These are phyloP conservation scores for Chirona hameri DNA, from an alignment of 2,888 invertebrate species.

Conservation along the genomic window DNA sequence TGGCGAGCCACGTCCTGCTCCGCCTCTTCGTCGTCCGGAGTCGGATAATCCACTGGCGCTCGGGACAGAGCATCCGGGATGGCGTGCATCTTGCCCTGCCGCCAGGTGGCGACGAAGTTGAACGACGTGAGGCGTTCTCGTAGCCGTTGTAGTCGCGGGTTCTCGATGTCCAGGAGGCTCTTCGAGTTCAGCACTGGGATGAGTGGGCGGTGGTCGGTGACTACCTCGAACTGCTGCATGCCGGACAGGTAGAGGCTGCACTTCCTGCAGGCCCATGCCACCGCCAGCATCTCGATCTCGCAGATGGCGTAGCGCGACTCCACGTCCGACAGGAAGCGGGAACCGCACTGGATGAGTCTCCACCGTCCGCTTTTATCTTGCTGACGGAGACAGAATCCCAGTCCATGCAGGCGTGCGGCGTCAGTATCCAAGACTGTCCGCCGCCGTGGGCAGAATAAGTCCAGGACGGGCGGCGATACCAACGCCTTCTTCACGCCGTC, in stretches of 20 bases:
- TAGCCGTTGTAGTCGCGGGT: slow-evolving; percentile 32
- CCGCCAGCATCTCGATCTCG: slow-evolving; percentile 31
- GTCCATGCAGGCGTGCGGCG: slow-evolving; percentile 13
- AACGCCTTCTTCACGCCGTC: slow-evolving; percentile 29
- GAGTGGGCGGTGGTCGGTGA: slow-evolving; percentile 32
- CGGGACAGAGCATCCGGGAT: slow-evolving; percentile 33
- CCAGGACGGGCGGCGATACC: slow-evolving; percentile 22
- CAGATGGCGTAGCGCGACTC: slow-evolving; percentile 32
- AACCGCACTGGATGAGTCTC: slow-evolving; percentile 35
- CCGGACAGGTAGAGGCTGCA: slow-evolving; percentile 27
- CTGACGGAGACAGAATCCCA: slow-evolving; percentile 31
- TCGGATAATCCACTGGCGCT: slow-evolving; percentile 3
- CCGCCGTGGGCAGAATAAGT: neutral
- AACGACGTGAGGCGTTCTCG: slow-evolving; percentile 29
- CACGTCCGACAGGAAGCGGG: slow-evolving; percentile 30
- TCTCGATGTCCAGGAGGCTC: slow-evolving; percentile 30
- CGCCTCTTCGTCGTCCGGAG: neutral
- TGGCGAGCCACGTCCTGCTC: neutral
- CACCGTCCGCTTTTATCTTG: slow-evolving; percentile 3
- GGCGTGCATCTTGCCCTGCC: slow-evolving; percentile 29
- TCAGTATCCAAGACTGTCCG: slow-evolving; percentile 30
- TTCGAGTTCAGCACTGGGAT: slow-evolving; percentile 33
- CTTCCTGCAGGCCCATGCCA: slow-evolving; percentile 32
- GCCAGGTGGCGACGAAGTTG: slow-evolving; percentile 29
- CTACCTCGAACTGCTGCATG: slow-evolving; percentile 30